Evolutionary conservation across 2,113 vertebrate genomes (phyloP).

Genomic region (Leptobrachium ailaonicum): DNA sequence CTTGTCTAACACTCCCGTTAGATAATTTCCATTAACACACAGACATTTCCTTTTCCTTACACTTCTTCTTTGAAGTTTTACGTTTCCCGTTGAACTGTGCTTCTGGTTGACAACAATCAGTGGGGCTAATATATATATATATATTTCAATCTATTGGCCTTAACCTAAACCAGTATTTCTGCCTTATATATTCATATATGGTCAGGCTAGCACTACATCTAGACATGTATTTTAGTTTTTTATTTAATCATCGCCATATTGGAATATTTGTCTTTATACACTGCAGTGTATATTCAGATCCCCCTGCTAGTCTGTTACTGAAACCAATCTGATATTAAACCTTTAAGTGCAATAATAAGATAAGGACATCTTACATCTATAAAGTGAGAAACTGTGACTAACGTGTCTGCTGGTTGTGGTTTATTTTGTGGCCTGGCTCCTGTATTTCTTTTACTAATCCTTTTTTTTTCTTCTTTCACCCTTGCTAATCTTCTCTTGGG

Average conservation of each 20-base stretch:
- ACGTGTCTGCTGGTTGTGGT: slow-evolving; percentile 18
- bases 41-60: not conserved
- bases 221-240: not conserved
- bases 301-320: slow-evolving; percentile 22
- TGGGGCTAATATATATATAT: not conserved
- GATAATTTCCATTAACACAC: not conserved
- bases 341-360: not conserved
- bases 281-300: slow-evolving; percentile 40
- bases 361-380: slow-evolving; percentile 4
- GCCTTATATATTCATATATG: not conserved
- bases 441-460: slow-evolving; percentile 9
- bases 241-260: not conserved
- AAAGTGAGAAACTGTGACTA: slow-evolving; percentile 19
- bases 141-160: not conserved
- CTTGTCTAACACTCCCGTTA: not conserved
- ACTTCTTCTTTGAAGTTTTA: not conserved
- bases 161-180: not conserved
- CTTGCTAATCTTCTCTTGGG: no score
- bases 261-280: slow-evolving; percentile 3
- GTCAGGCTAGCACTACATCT: not conserved
- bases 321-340: slow-evolving; percentile 13
- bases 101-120: not conserved
- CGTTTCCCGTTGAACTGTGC: not conserved
- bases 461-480: not conserved
- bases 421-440: slow-evolving; percentile 24